Evolutionary conservation across 2,113 vertebrate genomes (phyloP), one percentile per base, ranked within the genome.

Genomic region (Colossoma macropomum): DNA sequence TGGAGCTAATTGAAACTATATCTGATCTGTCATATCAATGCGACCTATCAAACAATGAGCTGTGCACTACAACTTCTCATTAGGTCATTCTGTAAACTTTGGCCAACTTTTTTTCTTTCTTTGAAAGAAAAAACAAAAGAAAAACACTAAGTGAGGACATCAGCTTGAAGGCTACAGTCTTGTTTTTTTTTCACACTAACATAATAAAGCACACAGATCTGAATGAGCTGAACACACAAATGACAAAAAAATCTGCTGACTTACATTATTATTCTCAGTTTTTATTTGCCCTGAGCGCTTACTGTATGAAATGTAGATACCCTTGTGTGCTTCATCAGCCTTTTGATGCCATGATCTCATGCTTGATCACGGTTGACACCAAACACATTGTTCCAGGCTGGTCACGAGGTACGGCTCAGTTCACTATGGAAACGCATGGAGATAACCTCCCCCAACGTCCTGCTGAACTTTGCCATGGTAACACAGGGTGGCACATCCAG

Each of bases 381-480:
- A 80, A 80, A 80, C 52, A 50, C 70, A 75, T 75, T 81, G 71
- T 81, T 75, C 59, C 41, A 75, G 9, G 30, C 21, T 38, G 34
- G 54, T 75, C 79, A 81, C 80, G 27, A 72, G 79, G 17, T 28
- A 81, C 16, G 28, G 63, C 71, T 81, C 68, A 80, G 83, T 63
- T 80, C 63, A 56, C 50, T 28, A 81, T 81, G 70, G 45, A 81
- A 81, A 66, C 9, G 23, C 32, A 52, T 75, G 71, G 34, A 27
- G 80, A 76, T 82, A 76, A 76, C 73, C 81, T 82, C 66, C 63
- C 81, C 73, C 73, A 60, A 63, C 23, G 79, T 69, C 73, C 62
- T 59, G 73, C 34, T 68, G 32, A 69, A n/a, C 76, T 74, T 78
- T 77, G 38, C 45, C 69, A 30, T 23, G 25, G 48, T 34, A 60